A percentile compares a stretch with the other conserved stretches of the same genome.
phyloP scores from a whole-genome alignment of 2,797 vertebrate species.

The Aplochiton taeniatus region DNA sequence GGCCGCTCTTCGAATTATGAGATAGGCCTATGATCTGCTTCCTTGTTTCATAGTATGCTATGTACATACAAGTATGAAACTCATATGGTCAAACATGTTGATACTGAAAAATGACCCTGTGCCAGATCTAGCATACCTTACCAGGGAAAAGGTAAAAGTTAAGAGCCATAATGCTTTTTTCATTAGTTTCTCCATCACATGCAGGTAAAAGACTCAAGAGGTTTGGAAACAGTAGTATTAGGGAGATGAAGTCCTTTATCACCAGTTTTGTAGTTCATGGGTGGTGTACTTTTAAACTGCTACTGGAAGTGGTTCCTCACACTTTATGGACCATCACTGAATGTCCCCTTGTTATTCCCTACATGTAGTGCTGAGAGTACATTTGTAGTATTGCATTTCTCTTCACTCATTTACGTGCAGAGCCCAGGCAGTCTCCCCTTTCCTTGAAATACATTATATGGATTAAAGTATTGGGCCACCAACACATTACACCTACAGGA shows the following conservation, averaged over 20 bases:
- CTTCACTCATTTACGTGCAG: too few species aligned
- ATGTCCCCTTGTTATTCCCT: not conserved
- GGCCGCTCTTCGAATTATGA: too few species aligned
- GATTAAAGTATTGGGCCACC: too few species aligned
- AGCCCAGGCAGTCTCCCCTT: too few species aligned
- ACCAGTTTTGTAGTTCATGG: constrained; percentile 1
- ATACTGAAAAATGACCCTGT: too few species aligned
- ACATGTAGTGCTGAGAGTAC: too few species aligned
- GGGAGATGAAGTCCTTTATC: constrained; percentile 8
- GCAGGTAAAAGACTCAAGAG: constrained; percentile 31
- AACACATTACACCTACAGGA: too few species aligned
- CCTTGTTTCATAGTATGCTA: constrained; percentile 34
- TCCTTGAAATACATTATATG: too few species aligned
- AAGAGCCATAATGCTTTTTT: constrained; percentile 44
- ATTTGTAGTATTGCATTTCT: too few species aligned
- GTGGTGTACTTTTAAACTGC: not conserved
- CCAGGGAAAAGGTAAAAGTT: constrained; percentile 29
- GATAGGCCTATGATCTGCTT: constrained; percentile 43
- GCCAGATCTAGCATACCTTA: too few species aligned
- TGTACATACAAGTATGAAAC: too few species aligned
- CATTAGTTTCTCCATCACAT: constrained; percentile 46
- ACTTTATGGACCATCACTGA: not conserved
- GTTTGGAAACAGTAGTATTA: constrained; percentile 23
- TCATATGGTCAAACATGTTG: too few species aligned
- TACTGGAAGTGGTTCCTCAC: not conserved